Conservation (phyloP, 2,888 invertebrate genomes). For the Cephus rjabovi region DNA sequence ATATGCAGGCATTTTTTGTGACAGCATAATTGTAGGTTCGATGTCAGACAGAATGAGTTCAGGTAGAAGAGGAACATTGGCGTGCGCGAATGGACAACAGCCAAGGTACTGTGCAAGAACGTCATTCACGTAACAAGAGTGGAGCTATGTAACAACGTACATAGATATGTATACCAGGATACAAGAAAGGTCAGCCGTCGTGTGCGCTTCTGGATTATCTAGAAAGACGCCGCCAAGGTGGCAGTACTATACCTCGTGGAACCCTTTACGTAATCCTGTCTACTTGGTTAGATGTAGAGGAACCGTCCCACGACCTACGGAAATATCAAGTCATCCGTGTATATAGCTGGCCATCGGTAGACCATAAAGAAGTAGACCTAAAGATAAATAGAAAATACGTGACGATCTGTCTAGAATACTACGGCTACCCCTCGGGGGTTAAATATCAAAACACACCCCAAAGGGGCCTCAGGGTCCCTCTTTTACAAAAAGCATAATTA, state of each 20-base stretch:
- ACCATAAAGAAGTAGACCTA: not conserved
- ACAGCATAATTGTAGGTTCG: not conserved
- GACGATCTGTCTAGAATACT: conserved; percentile 10
- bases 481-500: conserved; percentile 48
- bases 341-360: not conserved
- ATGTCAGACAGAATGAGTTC: not conserved
- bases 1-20: not conserved
- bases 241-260: not conserved
- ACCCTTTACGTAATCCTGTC: not conserved
- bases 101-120: not conserved
- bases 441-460: conserved; percentile 31
- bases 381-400: conserved; percentile 5
- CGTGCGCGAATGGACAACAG: not conserved
- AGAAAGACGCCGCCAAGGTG: not conserved
- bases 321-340: conserved; percentile 4
- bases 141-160: not conserved
- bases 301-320: not conserved
- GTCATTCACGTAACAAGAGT: not conserved
- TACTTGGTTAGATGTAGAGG: not conserved
- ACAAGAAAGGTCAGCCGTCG: not conserved
- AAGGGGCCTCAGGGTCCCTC: conserved; percentile 1
- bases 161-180: not conserved
- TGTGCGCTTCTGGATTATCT: not conserved
- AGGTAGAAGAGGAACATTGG: not conserved
- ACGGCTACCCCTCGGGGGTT: conserved; percentile 20